Percentiles rank a stretch among this genome's conserved stretches.
Evolutionary conservation across 2,888 invertebrate genomes (phyloP).

Genomic region (Leptopilina drosophilae): DNA sequence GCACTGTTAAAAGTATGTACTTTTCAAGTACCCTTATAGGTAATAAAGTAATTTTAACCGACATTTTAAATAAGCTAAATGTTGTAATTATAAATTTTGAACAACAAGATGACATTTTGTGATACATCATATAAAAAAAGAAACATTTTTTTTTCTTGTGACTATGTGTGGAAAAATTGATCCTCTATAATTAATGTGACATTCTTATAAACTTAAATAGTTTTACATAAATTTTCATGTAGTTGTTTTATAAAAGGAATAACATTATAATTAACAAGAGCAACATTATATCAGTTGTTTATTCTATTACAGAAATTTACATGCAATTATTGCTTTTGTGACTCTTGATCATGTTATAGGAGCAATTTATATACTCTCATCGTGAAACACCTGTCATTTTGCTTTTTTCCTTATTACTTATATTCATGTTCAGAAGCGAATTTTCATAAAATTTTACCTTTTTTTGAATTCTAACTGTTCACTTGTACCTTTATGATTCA

Average conservation of each 20-base stretch:
- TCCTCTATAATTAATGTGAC: background rate
- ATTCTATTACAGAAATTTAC: conserved; percentile 2
- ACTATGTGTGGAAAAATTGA: background rate
- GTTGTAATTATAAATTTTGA: background rate
- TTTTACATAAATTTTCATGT: background rate
- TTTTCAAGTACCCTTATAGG: conserved; percentile 20
- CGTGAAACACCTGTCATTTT: too few species aligned
- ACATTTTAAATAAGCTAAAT: background rate
- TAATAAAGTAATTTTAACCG: conserved; percentile 6
- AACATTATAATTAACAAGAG: conserved; percentile 11
- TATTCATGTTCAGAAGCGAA: background rate
- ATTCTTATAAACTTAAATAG: background rate
- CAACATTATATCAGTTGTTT: background rate
- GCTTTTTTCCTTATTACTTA: too few species aligned
- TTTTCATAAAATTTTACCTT: too few species aligned
- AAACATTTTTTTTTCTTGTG: background rate
- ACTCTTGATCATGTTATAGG: too few species aligned
- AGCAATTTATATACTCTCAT: too few species aligned
- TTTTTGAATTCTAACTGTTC: too few species aligned
- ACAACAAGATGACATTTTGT: conserved; percentile 1
- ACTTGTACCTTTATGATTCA: too few species aligned
- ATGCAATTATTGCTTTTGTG: background rate
- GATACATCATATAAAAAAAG: background rate
- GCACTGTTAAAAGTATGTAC: background rate
- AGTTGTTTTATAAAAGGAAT: background rate